Percentiles rank a stretch among this genome's conserved stretches.
phyloP scores from a whole-genome alignment of 1,140 invertebrate genomes.

The Globodera rostochiensis region DNA sequence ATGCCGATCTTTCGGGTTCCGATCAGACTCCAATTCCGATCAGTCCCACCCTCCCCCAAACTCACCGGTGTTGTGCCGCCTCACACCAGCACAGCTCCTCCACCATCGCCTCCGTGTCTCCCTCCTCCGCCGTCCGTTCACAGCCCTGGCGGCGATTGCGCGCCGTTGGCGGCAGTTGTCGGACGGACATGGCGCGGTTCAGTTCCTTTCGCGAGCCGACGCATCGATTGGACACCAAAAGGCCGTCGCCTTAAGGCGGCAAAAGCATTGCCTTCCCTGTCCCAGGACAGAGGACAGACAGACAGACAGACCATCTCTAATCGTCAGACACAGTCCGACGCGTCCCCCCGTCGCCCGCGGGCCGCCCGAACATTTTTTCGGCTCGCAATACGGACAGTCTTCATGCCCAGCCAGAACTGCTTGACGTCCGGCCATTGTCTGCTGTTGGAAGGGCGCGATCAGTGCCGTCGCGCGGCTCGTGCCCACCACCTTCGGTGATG shows the following conservation, averaged over 20 bases:
- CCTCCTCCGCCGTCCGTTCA: neutral
- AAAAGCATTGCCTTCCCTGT: no score
- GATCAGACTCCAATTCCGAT: neutral
- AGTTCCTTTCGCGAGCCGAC: neutral
- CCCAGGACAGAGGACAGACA: neutral
- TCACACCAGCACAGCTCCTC: conserved; percentile 13
- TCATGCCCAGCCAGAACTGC: neutral
- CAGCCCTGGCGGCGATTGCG: neutral
- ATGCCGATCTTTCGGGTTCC: no score
- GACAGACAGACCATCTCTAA: neutral
- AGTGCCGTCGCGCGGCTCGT: conserved; percentile 3
- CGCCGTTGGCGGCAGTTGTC: neutral
- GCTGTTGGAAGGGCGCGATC: neutral
- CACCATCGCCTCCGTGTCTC: neutral
- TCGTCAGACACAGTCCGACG: neutral
- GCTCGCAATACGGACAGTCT: conserved; percentile 2
- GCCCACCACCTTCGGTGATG: conserved; percentile 6
- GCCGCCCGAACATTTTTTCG: neutral
- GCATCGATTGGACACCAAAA: neutral
- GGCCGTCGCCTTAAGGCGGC: neutral
- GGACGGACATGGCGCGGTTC: neutral
- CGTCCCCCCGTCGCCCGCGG: neutral
- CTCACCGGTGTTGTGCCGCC: neutral
- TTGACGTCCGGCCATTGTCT: neutral
- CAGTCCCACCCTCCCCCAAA: neutral